These are phyloP conservation scores for Ferdinandea cuprea DNA, from an alignment of 2,888 invertebrate genomes.

Conservation along the genomic window DNA sequence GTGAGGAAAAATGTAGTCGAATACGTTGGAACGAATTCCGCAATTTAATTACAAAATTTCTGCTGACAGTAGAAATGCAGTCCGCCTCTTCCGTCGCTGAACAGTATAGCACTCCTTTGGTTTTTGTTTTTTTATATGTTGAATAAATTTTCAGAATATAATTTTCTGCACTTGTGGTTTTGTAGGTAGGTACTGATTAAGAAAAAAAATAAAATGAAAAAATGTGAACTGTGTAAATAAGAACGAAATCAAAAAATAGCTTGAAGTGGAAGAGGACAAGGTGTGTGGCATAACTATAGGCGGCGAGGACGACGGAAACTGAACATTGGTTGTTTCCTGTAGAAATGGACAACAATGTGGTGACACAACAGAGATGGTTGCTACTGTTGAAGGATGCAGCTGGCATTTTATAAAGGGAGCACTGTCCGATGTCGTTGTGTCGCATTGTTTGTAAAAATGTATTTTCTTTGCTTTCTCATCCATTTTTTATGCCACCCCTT, in stretches of 20 bases:
- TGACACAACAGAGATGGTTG: neutral
- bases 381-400: neutral
- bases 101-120: constrained; percentile 6
- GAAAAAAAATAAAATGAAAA: constrained; percentile 1
- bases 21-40: constrained; percentile 37
- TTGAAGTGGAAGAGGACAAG: neutral
- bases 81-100: no score
- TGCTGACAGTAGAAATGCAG: constrained; percentile 47
- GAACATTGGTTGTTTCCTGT: no score
- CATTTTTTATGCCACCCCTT: constrained; percentile 12
- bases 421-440: constrained; percentile 9
- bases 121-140: constrained; percentile 14
- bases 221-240: constrained; percentile 9
- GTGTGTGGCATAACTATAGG: neutral
- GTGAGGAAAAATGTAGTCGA: no score
- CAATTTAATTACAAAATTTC: constrained; percentile 57
- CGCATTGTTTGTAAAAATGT: neutral
- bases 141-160: constrained; percentile 39
- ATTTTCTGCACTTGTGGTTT: constrained; percentile 50
- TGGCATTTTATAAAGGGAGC: neutral
- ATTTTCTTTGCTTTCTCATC: neutral
- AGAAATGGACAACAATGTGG: neutral
- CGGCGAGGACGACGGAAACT: neutral
- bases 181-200: constrained; percentile 26
- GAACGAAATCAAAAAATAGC: constrained; percentile 7